Evolutionary conservation across 2,888 invertebrate species (phyloP).

Genomic region (Stenodema calcarata): DNA sequence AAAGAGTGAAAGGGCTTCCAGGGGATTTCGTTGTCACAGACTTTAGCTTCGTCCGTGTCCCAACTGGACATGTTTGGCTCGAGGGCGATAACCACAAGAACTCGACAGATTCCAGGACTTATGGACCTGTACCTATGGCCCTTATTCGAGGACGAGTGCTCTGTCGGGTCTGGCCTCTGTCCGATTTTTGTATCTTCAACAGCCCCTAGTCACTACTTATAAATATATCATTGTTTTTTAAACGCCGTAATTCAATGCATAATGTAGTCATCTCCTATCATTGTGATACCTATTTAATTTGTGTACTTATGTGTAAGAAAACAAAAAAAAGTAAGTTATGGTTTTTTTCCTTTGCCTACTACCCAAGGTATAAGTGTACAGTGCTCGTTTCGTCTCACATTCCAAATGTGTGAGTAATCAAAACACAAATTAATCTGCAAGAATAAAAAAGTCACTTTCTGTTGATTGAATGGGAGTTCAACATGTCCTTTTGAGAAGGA

Average conservation of each 20-base stretch:
- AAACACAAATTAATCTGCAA: too few species aligned
- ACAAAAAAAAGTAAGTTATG: too few species aligned
- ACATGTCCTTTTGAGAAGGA: too few species aligned
- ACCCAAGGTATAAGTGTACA: too few species aligned
- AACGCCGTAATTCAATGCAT: too few species aligned
- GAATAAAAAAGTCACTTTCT: too few species aligned
- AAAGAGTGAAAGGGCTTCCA: constrained; percentile 78
- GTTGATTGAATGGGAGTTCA: too few species aligned
- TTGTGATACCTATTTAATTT: neutral
- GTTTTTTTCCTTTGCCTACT: too few species aligned
- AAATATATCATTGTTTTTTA: too few species aligned
- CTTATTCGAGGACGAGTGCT: constrained; percentile 81
- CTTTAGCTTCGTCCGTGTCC: constrained; percentile 67
- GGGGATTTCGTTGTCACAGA: constrained; percentile 67
- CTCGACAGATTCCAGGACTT: constrained; percentile 85
- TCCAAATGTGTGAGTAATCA: too few species aligned
- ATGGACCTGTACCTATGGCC: constrained; percentile 88
- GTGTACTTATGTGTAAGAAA: neutral
- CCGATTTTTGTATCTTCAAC: neutral
- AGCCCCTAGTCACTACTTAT: neutral
- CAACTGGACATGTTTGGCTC: constrained; percentile 87
- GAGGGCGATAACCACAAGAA: constrained; percentile 87
- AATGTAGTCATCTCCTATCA: neutral
- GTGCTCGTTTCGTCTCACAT: too few species aligned
- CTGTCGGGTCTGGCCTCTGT: constrained; percentile 77